A percentile compares a stretch with the other conserved stretches of the same genome.
Conservation (phyloP, 2,113 vertebrate genomes). For the Harpagus bidentatus region DNA sequence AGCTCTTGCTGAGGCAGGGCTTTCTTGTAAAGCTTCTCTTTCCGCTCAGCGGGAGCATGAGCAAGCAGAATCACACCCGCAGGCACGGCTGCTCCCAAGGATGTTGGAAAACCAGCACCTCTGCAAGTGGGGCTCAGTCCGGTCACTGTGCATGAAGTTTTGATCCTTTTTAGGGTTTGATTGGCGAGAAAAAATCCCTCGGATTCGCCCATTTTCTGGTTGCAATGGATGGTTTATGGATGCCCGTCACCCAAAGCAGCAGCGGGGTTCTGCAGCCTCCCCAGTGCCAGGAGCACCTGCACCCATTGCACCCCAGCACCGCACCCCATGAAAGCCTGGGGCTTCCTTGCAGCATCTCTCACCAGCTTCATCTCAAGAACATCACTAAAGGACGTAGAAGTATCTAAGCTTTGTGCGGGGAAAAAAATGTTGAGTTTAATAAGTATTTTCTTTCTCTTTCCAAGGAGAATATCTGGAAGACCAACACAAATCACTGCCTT, state of each 20-base stretch:
- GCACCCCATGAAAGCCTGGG: neutral
- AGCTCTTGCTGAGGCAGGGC: slow-evolving; percentile 64
- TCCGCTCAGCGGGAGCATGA: slow-evolving; percentile 9
- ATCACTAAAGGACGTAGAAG: fast-evolving
- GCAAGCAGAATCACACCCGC: neutral
- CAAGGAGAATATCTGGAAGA: neutral
- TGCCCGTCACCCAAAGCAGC: fast-evolving
- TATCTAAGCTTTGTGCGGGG: neutral
- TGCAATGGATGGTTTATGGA: neutral
- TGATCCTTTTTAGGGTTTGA: neutral
- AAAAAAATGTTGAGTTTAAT: neutral
- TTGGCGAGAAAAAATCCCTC: neutral
- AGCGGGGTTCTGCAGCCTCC: neutral
- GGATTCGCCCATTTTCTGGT: neutral
- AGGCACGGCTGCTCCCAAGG: neutral
- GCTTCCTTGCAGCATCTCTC: neutral
- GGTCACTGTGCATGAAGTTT: fast-evolving
- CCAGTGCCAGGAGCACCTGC: neutral
- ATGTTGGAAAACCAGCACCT: neutral
- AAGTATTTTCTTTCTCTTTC: neutral
- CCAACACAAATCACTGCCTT: neutral
- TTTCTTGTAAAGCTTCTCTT: slow-evolving; percentile 69
- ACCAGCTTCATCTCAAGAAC: neutral
- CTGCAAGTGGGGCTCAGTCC: fast-evolving
- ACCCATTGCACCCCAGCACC: neutral